phyloP scores from a whole-genome alignment of 2,888 invertebrate species.

The Hartigia nigra region DNA sequence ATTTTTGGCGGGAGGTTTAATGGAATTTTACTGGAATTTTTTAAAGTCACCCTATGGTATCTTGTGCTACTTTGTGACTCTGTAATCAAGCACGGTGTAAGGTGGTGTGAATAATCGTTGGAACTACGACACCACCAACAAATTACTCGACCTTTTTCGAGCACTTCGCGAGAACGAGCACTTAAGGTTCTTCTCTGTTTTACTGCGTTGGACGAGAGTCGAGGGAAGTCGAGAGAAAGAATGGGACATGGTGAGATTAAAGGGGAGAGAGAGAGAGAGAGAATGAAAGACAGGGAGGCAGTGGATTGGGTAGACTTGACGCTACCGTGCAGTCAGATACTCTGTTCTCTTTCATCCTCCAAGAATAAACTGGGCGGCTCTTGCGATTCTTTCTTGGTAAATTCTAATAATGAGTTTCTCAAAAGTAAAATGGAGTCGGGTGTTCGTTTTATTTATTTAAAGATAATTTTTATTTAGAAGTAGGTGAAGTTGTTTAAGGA shows the following conservation, averaged over 20 bases:
- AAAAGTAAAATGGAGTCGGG: background rate
- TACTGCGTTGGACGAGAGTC: background rate
- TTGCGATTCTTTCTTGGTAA: background rate
- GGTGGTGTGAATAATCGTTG: constrained; percentile 29
- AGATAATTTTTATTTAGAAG: background rate
- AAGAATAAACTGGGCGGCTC: constrained; percentile 42
- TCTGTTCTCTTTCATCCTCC: constrained; percentile 48
- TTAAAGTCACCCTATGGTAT: too few relatives aligned
- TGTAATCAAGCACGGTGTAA: background rate
- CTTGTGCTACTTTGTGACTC: background rate
- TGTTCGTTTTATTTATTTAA: background rate
- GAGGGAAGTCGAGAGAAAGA: too few relatives aligned
- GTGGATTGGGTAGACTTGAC: too few relatives aligned
- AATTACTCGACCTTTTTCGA: constrained; percentile 29
- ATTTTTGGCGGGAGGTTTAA: too few relatives aligned
- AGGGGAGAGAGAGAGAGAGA: too few relatives aligned
- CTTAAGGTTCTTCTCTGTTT: constrained; percentile 19
- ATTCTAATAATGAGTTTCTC: background rate
- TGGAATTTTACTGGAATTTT: too few relatives aligned
- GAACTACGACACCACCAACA: constrained; percentile 24
- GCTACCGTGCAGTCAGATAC: background rate
- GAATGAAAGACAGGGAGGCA: too few relatives aligned
- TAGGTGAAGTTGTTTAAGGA: background rate
- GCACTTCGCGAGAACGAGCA: constrained; percentile 24
- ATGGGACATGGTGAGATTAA: too few relatives aligned